Evolutionary conservation across 2,888 invertebrate genomes (phyloP).

Genomic region (Netelia fuscicornis): DNA sequence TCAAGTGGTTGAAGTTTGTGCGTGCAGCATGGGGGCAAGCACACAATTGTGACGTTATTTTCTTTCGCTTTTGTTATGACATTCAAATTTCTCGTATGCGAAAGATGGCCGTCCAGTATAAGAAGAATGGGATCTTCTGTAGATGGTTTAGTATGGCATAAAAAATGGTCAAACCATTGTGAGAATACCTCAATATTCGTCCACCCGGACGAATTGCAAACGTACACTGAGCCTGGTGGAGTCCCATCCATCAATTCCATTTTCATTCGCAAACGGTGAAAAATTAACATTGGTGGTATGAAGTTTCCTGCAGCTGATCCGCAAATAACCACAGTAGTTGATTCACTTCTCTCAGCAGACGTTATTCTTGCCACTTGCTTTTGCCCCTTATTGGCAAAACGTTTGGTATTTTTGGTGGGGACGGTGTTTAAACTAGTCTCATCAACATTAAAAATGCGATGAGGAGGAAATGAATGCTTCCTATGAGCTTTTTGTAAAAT

Average conservation of each 20-base stretch:
- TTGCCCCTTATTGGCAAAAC: not conserved
- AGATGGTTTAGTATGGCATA: not conserved
- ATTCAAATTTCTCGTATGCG: conserved; percentile 17
- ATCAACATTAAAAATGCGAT: not conserved
- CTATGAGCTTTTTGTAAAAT: not conserved
- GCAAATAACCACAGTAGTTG: not conserved
- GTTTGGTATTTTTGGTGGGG: not conserved
- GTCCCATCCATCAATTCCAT: not conserved
- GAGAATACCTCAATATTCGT: not conserved
- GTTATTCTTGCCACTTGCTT: not conserved
- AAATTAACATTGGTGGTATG: not conserved
- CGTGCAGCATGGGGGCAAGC: conserved; percentile 31
- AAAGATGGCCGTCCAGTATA: not conserved
- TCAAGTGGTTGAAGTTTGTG: conserved; percentile 35
- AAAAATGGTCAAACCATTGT: not conserved
- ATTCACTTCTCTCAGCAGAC: not conserved
- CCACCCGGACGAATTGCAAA: not conserved
- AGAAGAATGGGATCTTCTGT: not conserved
- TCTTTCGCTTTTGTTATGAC: not conserved
- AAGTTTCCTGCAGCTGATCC: not conserved
- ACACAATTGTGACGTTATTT: not conserved
- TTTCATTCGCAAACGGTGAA: not conserved
- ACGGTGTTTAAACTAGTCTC: not conserved
- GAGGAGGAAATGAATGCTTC: not conserved
- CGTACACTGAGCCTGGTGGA: not conserved